Percentiles rank a stretch among this genome's conserved stretches.
phyloP scores from a whole-genome alignment of 2,797 vertebrate genomes.

The Taenioides sp. region DNA sequence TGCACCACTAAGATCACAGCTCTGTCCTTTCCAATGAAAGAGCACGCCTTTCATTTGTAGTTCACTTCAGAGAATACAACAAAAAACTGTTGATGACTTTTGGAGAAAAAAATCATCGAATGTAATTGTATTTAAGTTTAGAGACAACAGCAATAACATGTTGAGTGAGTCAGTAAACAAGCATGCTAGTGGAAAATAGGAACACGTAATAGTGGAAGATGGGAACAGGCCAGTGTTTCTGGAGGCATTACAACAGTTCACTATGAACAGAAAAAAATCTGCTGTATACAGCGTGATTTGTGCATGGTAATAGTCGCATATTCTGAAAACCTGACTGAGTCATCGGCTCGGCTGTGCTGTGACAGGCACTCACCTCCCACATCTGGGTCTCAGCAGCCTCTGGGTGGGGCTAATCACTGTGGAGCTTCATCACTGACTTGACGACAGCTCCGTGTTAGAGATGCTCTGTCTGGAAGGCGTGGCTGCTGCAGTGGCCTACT shows the following conservation, averaged over 20 bases:
- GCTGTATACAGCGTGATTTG: slow-evolving; percentile 61
- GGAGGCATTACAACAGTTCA: slow-evolving; percentile 61
- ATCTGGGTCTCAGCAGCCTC: slow-evolving; percentile 59
- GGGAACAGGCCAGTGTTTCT: slow-evolving; percentile 36
- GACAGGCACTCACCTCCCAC: slow-evolving; percentile 70
- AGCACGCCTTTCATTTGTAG: slow-evolving; percentile 7
- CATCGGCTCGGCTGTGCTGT: slow-evolving; percentile 56
- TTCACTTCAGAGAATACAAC: no score
- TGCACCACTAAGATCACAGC: slow-evolving; percentile 39
- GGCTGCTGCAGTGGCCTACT: slow-evolving; percentile 64
- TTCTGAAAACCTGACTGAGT: slow-evolving; percentile 70
- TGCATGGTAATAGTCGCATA: slow-evolving; percentile 70
- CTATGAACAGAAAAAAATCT: slow-evolving; percentile 57
- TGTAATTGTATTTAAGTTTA: slow-evolving; percentile 45
- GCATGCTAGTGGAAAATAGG: slow-evolving; percentile 12
- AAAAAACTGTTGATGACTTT: no score
- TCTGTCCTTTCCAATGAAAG: slow-evolving; percentile 17
- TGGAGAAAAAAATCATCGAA: background rate
- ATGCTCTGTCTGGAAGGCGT: slow-evolving; percentile 61
- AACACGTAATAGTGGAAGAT: slow-evolving; percentile 34
- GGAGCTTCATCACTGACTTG: slow-evolving; percentile 61
- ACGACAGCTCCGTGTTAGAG: slow-evolving; percentile 57
- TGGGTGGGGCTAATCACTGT: slow-evolving; percentile 70
- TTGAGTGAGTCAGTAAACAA: slow-evolving; percentile 37
- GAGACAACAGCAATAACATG: slow-evolving; percentile 43